Evolutionary conservation across 2,888 invertebrate species (phyloP).

Genomic region (Acrocera orbiculus): DNA sequence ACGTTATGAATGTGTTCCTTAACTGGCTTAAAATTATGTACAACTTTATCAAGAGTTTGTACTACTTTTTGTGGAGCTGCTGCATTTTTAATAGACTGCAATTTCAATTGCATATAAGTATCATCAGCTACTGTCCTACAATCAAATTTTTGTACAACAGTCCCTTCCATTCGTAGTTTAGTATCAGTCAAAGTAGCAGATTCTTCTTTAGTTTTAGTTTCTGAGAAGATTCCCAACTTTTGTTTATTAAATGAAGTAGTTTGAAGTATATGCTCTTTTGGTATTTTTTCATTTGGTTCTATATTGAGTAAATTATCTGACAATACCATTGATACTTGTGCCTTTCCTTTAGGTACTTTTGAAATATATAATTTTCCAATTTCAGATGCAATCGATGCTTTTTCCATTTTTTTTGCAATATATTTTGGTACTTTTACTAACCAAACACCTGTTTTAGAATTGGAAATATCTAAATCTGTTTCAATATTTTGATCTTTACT

Average conservation of each 20-base stretch:
- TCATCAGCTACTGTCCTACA: conserved; percentile 77
- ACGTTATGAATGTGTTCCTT: conserved; percentile 86
- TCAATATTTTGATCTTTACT: conserved; percentile 40
- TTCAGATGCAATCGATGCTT: conserved; percentile 73
- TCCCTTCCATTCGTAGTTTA: conserved; percentile 78
- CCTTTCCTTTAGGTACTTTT: conserved; percentile 59
- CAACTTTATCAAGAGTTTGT: conserved; percentile 70
- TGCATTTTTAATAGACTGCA: conserved; percentile 70
- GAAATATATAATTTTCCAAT: conserved; percentile 84
- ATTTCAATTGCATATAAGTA: conserved; percentile 80
- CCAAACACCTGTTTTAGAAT: conserved; percentile 87
- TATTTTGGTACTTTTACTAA: conserved; percentile 94
- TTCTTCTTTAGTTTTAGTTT: conserved; percentile 40
- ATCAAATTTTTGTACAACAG: conserved; percentile 87
- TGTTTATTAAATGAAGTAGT: conserved; percentile 82
- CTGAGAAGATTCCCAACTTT: conserved; percentile 80
- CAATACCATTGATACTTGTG: conserved; percentile 73
- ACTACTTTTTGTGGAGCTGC: conserved; percentile 75
- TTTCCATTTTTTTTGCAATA: conserved; percentile 88
- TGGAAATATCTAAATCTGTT: conserved; percentile 70
- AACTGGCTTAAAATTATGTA: conserved; percentile 81
- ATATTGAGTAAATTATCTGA: conserved; percentile 65
- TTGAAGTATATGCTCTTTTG: conserved; percentile 80
- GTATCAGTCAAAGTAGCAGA: conserved; percentile 58
- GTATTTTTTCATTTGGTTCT: conserved; percentile 67